Evolutionary conservation across 2,113 vertebrate species (phyloP).

Genomic region (Pseudorectes ferrugineus): DNA sequence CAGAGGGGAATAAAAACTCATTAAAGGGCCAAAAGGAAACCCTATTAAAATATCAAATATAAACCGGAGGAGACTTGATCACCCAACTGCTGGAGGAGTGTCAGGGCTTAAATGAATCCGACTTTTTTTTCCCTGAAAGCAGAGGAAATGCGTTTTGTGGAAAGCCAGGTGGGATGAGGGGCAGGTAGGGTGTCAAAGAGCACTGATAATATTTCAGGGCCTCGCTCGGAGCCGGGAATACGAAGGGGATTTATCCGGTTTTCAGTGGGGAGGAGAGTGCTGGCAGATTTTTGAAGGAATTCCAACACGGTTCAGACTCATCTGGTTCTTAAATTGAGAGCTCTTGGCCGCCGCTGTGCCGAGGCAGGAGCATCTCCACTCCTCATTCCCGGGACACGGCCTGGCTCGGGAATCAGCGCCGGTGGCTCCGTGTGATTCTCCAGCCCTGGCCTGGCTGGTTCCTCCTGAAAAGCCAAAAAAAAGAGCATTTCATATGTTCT

Average conservation of each 20-base stretch:
- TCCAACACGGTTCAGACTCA: background rate
- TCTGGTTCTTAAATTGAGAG: constrained; percentile 54
- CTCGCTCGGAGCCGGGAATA: background rate
- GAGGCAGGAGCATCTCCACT: constrained; percentile 9
- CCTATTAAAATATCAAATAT: constrained; percentile 39
- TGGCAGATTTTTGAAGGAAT: constrained; percentile 55
- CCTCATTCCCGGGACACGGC: background rate
- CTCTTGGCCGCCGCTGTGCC: background rate
- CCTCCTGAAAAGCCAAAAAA: background rate
- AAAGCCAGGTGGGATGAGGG: constrained; percentile 24
- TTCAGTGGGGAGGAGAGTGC: background rate
- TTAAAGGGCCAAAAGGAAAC: constrained; percentile 40
- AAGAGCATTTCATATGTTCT: background rate
- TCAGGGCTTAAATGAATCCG: background rate
- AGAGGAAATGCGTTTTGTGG: constrained; percentile 19
- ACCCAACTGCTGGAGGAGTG: background rate
- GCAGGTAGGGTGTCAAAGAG: constrained; percentile 35
- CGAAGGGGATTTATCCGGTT: background rate
- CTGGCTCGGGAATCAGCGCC: fast-evolving
- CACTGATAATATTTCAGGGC: constrained; percentile 46
- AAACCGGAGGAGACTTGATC: background rate
- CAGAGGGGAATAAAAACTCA: constrained; percentile 27
- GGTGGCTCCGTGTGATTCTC: background rate
- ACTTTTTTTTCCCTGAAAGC: background rate
- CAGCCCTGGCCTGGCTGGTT: background rate